Conservation (phyloP, 2,797 vertebrate species). For the Passerculus sandwichensis region DNA sequence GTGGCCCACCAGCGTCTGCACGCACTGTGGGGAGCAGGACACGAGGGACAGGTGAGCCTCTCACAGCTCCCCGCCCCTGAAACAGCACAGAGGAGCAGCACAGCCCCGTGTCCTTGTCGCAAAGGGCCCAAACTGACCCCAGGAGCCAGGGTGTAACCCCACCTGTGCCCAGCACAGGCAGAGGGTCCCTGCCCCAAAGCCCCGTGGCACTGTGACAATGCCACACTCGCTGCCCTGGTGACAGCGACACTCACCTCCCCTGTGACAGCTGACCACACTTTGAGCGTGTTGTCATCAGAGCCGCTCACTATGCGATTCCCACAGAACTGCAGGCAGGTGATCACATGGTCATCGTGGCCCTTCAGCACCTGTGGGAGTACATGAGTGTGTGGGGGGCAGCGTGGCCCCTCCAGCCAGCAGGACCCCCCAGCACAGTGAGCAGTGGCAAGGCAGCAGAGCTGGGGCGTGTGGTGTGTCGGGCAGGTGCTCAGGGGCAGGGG, state of each 20-base stretch:
- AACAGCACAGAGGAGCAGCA: not conserved
- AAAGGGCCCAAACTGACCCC: not conserved
- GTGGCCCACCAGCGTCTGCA: constrained; percentile 74
- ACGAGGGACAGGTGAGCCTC: not conserved
- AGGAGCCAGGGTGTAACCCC: not conserved
- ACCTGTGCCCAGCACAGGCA: not conserved
- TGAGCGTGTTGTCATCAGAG: constrained; percentile 71
- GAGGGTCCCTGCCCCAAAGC: no score
- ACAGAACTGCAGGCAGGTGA: constrained; percentile 73
- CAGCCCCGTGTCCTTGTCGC: not conserved
- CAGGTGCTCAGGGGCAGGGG: not conserved
- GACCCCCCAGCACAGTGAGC: not conserved
- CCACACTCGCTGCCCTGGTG: not conserved
- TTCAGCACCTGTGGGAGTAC: constrained; percentile 61
- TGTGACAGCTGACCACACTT: constrained; percentile 70
- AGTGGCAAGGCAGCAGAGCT: not conserved
- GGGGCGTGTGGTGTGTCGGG: not conserved
- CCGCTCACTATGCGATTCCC: constrained; percentile 70
- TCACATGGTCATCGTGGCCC: constrained; percentile 69
- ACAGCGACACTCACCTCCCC: constrained; percentile 46
- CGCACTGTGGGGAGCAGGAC: constrained; percentile 25
- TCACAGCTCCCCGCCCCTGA: not conserved
- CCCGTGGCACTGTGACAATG: not conserved
- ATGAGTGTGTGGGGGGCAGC: fast-evolving
- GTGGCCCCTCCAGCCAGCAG: not conserved